A percentile compares a stretch with the other conserved stretches of the same genome.
phyloP scores from a whole-genome alignment of 2,113 vertebrate species.

The Chelonoidis abingdonii region DNA sequence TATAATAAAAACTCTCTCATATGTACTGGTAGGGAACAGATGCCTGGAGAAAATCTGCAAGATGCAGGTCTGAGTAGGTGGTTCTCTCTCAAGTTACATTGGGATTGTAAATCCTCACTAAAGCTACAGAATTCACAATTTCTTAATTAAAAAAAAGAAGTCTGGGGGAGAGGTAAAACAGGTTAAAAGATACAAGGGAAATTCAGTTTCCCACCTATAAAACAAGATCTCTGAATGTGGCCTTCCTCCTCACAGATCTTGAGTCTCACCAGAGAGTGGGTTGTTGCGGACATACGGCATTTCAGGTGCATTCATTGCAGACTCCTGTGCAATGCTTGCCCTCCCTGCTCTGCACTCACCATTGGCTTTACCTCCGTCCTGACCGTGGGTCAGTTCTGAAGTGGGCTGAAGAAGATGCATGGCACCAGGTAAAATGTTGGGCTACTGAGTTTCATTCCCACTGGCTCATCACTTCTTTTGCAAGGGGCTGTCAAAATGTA shows the following conservation, averaged over 20 bases:
- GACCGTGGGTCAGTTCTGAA: background rate
- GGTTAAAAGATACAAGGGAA: background rate
- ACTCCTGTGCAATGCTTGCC: accelerated
- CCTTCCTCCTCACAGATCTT: background rate
- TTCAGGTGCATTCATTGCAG: background rate
- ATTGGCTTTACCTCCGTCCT: background rate
- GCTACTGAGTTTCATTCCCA: accelerated
- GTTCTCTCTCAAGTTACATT: background rate
- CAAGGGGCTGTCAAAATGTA: background rate
- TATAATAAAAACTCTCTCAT: background rate
- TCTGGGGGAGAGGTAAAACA: background rate
- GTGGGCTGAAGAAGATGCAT: background rate
- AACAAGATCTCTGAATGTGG: background rate
- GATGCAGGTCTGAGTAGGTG: background rate
- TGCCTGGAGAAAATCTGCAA: background rate
- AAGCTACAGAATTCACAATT: background rate
- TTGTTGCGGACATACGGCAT: background rate
- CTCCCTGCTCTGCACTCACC: accelerated
- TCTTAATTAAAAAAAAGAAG: background rate
- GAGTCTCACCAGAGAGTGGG: background rate
- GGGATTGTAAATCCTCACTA: background rate
- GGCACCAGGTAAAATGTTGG: accelerated
- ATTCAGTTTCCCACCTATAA: background rate
- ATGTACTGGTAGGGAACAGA: accelerated
- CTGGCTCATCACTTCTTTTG: background rate